Evolutionary conservation across 2,888 invertebrate species (phyloP).

Genomic region (Salpingus planirostris): DNA sequence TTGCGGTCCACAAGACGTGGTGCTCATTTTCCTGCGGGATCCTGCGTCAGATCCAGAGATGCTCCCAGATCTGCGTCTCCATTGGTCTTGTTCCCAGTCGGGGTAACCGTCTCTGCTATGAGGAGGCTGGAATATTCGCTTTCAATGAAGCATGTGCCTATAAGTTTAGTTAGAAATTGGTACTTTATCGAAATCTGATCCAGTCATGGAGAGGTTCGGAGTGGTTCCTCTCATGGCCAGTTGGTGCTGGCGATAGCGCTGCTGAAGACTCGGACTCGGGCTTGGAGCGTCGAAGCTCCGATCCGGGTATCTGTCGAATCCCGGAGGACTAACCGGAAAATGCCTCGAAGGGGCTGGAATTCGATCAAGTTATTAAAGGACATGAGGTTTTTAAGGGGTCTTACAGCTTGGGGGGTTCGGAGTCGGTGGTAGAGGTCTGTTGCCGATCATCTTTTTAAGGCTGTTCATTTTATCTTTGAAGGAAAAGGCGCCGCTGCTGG

Average conservation of each 20-base stretch:
- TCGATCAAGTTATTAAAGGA: no score
- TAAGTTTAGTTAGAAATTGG: no score
- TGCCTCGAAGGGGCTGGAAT: no score
- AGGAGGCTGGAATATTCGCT: slow-evolving; percentile 29
- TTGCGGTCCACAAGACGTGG: slow-evolving; percentile 31
- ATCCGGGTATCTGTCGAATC: slow-evolving; percentile 2
- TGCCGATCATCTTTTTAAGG: slow-evolving; percentile 41
- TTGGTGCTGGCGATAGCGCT: slow-evolving; percentile 51
- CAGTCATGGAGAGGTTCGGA: slow-evolving; percentile 36
- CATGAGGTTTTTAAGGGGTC: no score
- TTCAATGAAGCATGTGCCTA: no score
- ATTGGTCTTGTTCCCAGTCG: slow-evolving; percentile 41
- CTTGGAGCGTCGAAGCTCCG: slow-evolving; percentile 25
- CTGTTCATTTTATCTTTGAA: slow-evolving; percentile 45
- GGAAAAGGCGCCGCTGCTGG: slow-evolving; percentile 30
- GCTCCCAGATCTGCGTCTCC: slow-evolving; percentile 37
- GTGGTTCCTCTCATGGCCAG: slow-evolving; percentile 44
- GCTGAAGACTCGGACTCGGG: slow-evolving; percentile 43
- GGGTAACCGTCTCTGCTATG: slow-evolving; percentile 41
- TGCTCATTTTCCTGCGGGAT: slow-evolving; percentile 32
- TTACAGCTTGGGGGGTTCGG: slow-evolving; percentile 29
- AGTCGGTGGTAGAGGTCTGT: slow-evolving; percentile 49
- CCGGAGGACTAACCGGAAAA: no score
- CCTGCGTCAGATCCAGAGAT: slow-evolving; percentile 36
- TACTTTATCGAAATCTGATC: slow-evolving; percentile 35